Evolutionary conservation across 2,113 vertebrate genomes (phyloP).

Genomic region (Puntigrus tetrazona): DNA sequence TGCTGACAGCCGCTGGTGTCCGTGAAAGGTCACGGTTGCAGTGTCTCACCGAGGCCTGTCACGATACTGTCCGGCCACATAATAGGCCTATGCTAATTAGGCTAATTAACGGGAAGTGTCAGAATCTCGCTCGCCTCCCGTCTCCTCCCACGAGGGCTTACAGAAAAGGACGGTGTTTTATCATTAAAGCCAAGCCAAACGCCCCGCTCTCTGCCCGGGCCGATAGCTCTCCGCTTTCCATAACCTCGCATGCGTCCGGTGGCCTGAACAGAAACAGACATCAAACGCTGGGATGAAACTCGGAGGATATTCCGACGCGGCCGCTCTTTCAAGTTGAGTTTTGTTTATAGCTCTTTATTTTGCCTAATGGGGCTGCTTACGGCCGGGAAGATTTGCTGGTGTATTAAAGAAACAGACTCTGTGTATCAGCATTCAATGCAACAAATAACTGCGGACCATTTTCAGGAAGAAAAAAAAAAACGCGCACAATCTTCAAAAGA

Average conservation of each 20-base stretch:
- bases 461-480: background rate
- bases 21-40: conserved; percentile 77
- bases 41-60: conserved; percentile 73
- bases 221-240: conserved; percentile 23
- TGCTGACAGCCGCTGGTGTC: conserved; percentile 81
- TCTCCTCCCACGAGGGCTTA: conserved; percentile 61
- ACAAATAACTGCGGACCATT: background rate
- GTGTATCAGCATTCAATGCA: background rate
- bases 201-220: conserved; percentile 61
- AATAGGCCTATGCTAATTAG: conserved; percentile 79
- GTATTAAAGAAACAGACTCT: conserved; percentile 3
- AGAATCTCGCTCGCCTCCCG: conserved; percentile 78
- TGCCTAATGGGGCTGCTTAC: conserved; percentile 24
- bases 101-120: conserved; percentile 79
- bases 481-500: conserved; percentile 10
- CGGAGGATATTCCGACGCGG: background rate
- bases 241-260: background rate
- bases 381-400: background rate
- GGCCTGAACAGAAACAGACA: background rate
- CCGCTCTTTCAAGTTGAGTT: conserved; percentile 1
- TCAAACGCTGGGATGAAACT: background rate
- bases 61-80: conserved; percentile 75
- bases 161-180: conserved; percentile 58
- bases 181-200: conserved; percentile 65
- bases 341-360: background rate